Base-by-base conservation (phyloP, 2,888 invertebrate species). In the Rotaria sp. region DNA sequence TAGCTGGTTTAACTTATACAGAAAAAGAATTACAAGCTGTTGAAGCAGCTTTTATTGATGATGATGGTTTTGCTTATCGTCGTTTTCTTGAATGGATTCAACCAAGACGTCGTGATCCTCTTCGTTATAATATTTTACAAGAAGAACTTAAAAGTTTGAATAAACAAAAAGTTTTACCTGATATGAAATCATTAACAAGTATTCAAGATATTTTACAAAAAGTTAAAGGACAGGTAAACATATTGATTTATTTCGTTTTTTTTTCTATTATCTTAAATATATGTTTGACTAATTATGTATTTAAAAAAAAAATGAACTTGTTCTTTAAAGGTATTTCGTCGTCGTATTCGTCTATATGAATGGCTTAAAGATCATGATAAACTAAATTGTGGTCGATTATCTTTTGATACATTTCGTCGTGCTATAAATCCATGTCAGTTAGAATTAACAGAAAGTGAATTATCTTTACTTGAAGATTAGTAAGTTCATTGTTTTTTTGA, bases 291-390 rank as follows among this genome's bases (percentile, higher is more conserved):
- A 45, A 45, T 45, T 45, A 24, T 26, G 21, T 57, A 41, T 59
- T 84, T 50, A 30, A 87, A 50, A 11, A 84, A 45, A 10, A 35
- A 87, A 35, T 10, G n/a, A 1, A 84, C 80, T n/a, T 41, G n/a
- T 41, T 59, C 41, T 38, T 59, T 85, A 15, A 86, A 91, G 91
- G 90, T 91, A 13, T 89, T 89, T 88, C 89, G 90, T 87, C 90
- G 90, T 86, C 89, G 91, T 86, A 88, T 91, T 10, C 87, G 91
- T 59, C 89, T 91, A 18, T 88, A 89, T 50, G 91, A 91, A 86
- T 91, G 90, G 88, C 89, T 91, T 89, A 89, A 88, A 86, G 91
- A 91, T 88, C 91, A 91, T 88, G 91, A 91, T 88, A 91, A 91
- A 86, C 88, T 91, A 45, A 88, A 90, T n/a, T 89, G 90, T 50